Evolutionary conservation across 2,113 vertebrate genomes (phyloP), one percentile per base, ranked within the genome.

Genomic region (Rynchops niger): DNA sequence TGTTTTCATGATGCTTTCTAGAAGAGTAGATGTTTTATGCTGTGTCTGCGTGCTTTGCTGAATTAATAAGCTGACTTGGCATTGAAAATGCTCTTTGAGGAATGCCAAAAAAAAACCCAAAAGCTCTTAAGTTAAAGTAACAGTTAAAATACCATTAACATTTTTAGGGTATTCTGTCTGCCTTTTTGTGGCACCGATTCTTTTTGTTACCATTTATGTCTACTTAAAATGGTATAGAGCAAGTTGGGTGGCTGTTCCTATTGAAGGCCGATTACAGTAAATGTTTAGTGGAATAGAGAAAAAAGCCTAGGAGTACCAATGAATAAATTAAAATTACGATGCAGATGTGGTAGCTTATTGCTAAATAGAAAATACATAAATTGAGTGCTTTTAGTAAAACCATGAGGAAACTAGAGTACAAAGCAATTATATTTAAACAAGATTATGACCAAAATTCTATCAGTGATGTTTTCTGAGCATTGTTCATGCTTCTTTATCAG

Each of bases 1-100:
- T 88, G 79, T 81, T 94, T 97, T 86, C 49, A 38, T 83, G 30
- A 49, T 74, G 43, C 62, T 88, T 86, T 95, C 61, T 84, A 34
- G 87, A 91, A 72, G 65, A 72, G 62, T 62, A 63, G 36, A 30
- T 94, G 25, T 42, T 88, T 76, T 89, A 59, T 80, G 34, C 69
- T 59, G 17, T 70, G 67, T 89, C 72, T 92, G 42, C 1, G 2
- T 86, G 66, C 70, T 94, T 95, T 89, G 65, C 80, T 89, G 56
- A 88, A 84, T 93, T 92, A 92, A 84, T 92, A 78, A 81, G 38
- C 25, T 86, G 61, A 61, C 40, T 65, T 89, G 83, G 61, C 43
- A 53, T 26, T 88, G 81, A 86, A 84, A 93, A 69, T 76, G 13
- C 45, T 96, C 47, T 76, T 87, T 89, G 76, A 92, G 34, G 88